phyloP scores from a whole-genome alignment of 2,888 invertebrate genomes.

The Cheilosia vulpina region DNA sequence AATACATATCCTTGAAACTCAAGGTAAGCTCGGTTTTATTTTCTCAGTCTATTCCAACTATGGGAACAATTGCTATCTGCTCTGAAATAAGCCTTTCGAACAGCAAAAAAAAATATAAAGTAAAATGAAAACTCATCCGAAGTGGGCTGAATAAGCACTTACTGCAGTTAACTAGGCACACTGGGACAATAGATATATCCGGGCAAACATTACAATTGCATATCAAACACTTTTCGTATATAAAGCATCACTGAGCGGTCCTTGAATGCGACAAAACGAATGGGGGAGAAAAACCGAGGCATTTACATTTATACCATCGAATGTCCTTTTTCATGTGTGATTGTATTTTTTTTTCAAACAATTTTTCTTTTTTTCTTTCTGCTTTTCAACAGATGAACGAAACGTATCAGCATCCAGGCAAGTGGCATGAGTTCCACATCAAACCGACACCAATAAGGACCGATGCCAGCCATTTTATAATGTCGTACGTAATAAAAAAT shows the following conservation, averaged over 20 bases:
- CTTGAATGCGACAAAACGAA: constrained; percentile 54
- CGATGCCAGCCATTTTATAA: constrained; percentile 84
- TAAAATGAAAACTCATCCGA: not conserved
- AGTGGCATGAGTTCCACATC: constrained; percentile 87
- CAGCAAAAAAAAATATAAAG: not conserved
- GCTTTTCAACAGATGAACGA: constrained; percentile 87
- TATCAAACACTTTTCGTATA: constrained; percentile 65
- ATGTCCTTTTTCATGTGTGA: constrained; percentile 38
- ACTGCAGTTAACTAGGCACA: constrained; percentile 62
- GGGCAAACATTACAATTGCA: constrained; percentile 66
- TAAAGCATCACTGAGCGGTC: constrained; percentile 68
- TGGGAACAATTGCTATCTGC: not conserved
- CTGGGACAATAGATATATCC: constrained; percentile 50
- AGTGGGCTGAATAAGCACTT: constrained; percentile 29
- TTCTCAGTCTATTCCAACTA: not conserved
- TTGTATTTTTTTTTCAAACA: constrained; percentile 2
- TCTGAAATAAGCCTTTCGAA: constrained; percentile 21
- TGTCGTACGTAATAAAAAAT: constrained; percentile 87
- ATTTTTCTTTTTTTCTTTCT: not conserved
- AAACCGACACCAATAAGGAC: constrained; percentile 82
- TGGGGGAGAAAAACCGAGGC: not conserved
- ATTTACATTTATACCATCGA: constrained; percentile 58
- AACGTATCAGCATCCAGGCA: constrained; percentile 88
- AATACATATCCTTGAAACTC: constrained; percentile 57
- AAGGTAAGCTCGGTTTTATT: constrained; percentile 49